These are phyloP conservation scores for Quiscalus mexicanus DNA, from an alignment of 2,113 vertebrate species.

Conservation along the genomic window DNA sequence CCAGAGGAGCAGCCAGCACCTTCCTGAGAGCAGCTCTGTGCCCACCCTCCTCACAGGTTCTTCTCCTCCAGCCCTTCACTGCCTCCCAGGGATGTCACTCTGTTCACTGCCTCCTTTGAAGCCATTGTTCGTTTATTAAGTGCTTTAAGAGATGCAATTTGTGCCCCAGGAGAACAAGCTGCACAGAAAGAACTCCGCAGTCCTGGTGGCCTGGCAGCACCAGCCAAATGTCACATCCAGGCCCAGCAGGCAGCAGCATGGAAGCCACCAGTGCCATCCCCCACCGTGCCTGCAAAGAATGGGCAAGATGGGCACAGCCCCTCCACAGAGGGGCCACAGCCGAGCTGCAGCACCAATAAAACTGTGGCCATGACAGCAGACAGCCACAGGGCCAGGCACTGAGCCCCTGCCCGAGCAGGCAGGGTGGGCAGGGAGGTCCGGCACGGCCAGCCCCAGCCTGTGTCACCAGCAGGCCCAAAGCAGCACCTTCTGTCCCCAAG, in stretches of 20 bases:
- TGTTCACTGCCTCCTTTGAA: slow-evolving; percentile 19
- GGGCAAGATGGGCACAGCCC: not conserved
- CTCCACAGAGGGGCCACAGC: not conserved
- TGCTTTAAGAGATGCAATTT: slow-evolving; percentile 33
- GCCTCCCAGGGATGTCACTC: not conserved
- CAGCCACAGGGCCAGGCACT: fast-evolving
- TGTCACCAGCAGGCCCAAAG: not conserved
- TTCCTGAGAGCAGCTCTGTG: not conserved
- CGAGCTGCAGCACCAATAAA: not conserved
- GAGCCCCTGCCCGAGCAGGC: not conserved
- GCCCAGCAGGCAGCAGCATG: not conserved
- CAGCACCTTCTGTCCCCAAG: not conserved
- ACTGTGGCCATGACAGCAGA: not conserved
- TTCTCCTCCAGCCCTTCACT: not conserved
- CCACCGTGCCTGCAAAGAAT: not conserved
- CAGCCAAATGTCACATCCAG: slow-evolving; percentile 42
- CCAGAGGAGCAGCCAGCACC: not conserved
- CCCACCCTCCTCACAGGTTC: not conserved
- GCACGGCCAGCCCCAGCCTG: not conserved
- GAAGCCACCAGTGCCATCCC: not conserved
- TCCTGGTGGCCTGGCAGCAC: slow-evolving; percentile 23
- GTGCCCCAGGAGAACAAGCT: slow-evolving; percentile 31
- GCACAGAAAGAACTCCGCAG: slow-evolving; percentile 28
- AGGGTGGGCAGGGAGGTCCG: fast-evolving
- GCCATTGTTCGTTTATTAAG: slow-evolving; percentile 48